Conservation (phyloP, 2,113 vertebrate species). For the Actenoides hombroni region DNA sequence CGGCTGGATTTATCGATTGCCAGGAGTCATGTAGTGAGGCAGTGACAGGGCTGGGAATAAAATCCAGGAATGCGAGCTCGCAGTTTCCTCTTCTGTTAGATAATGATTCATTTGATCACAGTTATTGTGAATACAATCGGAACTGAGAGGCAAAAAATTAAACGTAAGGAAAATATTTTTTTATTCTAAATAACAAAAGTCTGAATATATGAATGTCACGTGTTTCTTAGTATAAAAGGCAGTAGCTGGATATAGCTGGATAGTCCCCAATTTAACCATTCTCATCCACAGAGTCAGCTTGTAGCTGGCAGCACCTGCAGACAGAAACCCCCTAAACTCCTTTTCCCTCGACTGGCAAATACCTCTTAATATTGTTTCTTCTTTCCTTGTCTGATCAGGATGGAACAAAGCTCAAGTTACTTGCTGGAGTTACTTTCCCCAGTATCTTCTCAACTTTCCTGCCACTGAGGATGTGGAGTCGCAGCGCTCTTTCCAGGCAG, state of each 20-base stretch:
- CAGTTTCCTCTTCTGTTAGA: neutral
- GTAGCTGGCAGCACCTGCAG: neutral
- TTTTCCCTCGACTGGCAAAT: neutral
- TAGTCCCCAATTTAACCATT: neutral
- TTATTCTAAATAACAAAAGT: neutral
- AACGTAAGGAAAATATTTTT: neutral
- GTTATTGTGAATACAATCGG: neutral
- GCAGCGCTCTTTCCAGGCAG: neutral
- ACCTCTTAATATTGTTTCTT: neutral
- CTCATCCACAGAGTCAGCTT: neutral
- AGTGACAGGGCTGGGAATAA: neutral
- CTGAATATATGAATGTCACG: fast-evolving
- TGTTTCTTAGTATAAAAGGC: neutral
- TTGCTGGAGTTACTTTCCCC: neutral
- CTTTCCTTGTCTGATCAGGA: neutral
- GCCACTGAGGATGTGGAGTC: neutral
- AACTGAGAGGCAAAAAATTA: neutral
- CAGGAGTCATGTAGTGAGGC: neutral
- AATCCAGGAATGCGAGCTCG: neutral
- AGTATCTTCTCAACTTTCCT: neutral
- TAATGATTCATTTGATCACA: neutral
- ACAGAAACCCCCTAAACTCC: neutral
- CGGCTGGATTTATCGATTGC: neutral
- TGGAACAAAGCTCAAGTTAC: neutral
- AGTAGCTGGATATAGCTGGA: neutral